phyloP scores from a whole-genome alignment of 30 jellyfish, hydroid and myxozoan genomes.

The Turritopsis dohrnii region DNA sequence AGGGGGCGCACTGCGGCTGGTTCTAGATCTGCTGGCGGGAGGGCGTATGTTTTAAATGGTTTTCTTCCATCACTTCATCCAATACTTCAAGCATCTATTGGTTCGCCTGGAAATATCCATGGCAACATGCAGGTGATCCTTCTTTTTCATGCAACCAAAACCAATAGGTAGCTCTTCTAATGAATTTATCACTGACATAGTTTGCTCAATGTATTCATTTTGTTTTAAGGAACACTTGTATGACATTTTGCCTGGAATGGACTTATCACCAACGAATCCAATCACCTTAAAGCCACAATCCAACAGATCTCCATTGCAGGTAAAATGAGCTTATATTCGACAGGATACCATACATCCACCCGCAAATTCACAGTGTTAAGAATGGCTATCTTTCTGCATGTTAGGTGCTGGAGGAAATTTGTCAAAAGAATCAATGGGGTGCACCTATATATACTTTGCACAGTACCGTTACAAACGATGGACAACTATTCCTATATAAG shows the following conservation, averaged over 20 bases:
- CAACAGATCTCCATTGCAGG: slow-evolving; percentile 89
- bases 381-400: not conserved
- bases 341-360: too few relatives aligned
- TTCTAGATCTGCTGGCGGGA: slow-evolving; percentile 97
- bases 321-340: not conserved
- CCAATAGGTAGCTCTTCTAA: too few relatives aligned
- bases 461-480: slow-evolving; percentile 80
- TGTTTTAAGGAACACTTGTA: slow-evolving; percentile 67
- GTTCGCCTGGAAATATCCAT: not conserved
- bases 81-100: slow-evolving; percentile 43
- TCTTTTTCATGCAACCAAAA: not conserved
- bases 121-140: not conserved
- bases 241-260: slow-evolving; percentile 96
- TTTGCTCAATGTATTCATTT: too few relatives aligned
- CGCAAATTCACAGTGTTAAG: not conserved
- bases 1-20: slow-evolving; percentile 99
- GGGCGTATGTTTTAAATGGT: slow-evolving; percentile 93
- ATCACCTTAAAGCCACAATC: slow-evolving; percentile 93
- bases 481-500: slow-evolving; percentile 83
- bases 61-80: slow-evolving; percentile 85
- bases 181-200: too few relatives aligned
- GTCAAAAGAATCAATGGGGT: slow-evolving; percentile 85
- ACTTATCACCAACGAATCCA: slow-evolving; percentile 93
- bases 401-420: slow-evolving; percentile 74
- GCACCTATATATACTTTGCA: slow-evolving; percentile 87